These are phyloP conservation scores for Caenorhabditis briggsae DNA, from an alignment of 1,140 invertebrate genomes.

Conservation along the genomic window DNA sequence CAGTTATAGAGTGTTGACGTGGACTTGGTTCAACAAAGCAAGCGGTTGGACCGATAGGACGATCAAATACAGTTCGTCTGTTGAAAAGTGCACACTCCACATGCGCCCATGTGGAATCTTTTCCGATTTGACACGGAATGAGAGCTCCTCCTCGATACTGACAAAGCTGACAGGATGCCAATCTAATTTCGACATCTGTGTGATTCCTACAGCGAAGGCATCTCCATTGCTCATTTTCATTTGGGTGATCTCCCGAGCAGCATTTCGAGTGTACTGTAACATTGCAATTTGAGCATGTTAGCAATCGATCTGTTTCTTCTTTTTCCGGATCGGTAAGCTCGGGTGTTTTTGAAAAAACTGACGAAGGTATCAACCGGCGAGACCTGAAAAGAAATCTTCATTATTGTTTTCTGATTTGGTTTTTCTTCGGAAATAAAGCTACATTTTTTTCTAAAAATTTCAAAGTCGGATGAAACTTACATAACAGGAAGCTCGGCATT, in stretches of 20 bases:
- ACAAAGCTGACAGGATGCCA: constrained; percentile 66
- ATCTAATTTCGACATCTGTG: constrained; percentile 52
- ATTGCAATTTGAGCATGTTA: constrained; percentile 61
- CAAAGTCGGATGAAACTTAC: background rate
- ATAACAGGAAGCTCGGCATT: background rate
- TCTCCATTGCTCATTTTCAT: constrained; percentile 55
- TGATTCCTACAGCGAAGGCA: constrained; percentile 62
- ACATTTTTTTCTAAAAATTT: background rate
- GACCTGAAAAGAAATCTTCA: constrained; percentile 1
- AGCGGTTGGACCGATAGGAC: background rate
- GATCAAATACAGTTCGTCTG: constrained; percentile 53
- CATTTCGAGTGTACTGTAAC: constrained; percentile 66
- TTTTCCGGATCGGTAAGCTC: background rate
- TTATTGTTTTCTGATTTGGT: background rate
- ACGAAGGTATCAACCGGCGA: background rate
- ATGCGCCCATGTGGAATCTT: constrained; percentile 66
- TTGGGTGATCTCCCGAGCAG: constrained; percentile 54
- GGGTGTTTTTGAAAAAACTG: background rate
- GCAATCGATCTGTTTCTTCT: background rate
- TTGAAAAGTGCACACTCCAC: constrained; percentile 69
- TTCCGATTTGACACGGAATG: constrained; percentile 58
- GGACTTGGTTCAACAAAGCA: background rate
- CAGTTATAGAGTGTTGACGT: background rate
- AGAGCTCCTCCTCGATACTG: constrained; percentile 69
- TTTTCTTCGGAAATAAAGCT: background rate